Conservation (phyloP, 1,140 invertebrate genomes). For the Paramacrobiotus metropolitanus region DNA sequence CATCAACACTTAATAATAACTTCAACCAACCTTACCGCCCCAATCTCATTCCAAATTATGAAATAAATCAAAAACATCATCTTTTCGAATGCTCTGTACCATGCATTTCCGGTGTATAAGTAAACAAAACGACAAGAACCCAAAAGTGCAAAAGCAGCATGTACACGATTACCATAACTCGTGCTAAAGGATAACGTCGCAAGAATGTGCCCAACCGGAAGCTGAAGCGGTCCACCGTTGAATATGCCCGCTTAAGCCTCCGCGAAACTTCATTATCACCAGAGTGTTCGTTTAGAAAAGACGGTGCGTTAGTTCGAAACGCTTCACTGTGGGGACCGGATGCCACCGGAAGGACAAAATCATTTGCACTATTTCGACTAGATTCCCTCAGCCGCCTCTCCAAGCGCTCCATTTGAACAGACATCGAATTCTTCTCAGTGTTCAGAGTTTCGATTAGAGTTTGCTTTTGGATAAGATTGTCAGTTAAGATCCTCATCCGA, state of each 20-base stretch:
- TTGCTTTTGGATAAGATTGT: slow-evolving; percentile 55
- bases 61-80: too few relatives aligned
- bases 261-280: slow-evolving; percentile 49
- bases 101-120: slow-evolving; percentile 39
- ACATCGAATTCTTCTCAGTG: slow-evolving; percentile 49
- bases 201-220: slow-evolving; percentile 52
- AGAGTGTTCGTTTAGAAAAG: slow-evolving; percentile 44
- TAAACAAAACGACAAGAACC: slow-evolving; percentile 41
- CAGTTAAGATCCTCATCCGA: slow-evolving; percentile 41
- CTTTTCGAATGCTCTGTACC: slow-evolving; percentile 14
- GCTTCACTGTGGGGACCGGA: too few relatives aligned
- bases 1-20: too few relatives aligned
- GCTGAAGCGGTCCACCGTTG: slow-evolving; percentile 45
- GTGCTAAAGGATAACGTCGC: slow-evolving; percentile 48
- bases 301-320: slow-evolving; percentile 30
- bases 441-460: slow-evolving; percentile 45
- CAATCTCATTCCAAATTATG: too few relatives aligned
- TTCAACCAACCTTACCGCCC: too few relatives aligned
- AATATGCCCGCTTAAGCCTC: slow-evolving; percentile 51
- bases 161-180: slow-evolving; percentile 50
- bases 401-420: slow-evolving; percentile 49
- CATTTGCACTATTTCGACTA: not conserved
- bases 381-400: slow-evolving; percentile 26
- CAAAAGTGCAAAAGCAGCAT: slow-evolving; percentile 43
- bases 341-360: not conserved